Conservation (phyloP, 2,888 invertebrate species). For the Labia minor region DNA sequence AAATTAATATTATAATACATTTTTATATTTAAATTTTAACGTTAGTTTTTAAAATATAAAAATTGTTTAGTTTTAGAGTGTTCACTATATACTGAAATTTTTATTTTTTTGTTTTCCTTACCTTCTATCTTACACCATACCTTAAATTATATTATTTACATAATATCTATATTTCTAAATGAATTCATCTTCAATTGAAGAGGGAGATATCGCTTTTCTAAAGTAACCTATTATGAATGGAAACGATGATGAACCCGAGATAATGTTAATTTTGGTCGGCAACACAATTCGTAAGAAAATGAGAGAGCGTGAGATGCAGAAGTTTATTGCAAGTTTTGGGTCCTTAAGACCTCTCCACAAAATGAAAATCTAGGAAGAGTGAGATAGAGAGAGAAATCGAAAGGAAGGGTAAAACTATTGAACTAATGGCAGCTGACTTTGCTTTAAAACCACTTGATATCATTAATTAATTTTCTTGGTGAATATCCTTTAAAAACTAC, state of each 20-base stretch:
- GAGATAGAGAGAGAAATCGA: neutral
- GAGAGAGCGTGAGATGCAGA: neutral
- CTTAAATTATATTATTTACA: too few species aligned
- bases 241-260: neutral
- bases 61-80: too few species aligned
- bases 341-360: neutral
- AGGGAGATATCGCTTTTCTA: too few species aligned
- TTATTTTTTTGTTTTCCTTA: too few species aligned
- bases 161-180: too few species aligned
- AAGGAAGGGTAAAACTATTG: neutral
- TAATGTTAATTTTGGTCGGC: constrained; percentile 8
- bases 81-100: too few species aligned
- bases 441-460: constrained; percentile 5
- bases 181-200: too few species aligned
- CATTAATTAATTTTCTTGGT: neutral
- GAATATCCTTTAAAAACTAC: neutral
- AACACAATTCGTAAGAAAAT: neutral
- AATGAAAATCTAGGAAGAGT: too few species aligned
- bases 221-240: neutral
- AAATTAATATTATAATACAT: too few species aligned
- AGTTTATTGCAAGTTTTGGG: neutral
- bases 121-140: too few species aligned
- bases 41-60: too few species aligned
- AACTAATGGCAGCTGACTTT: constrained; percentile 13
- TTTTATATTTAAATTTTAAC: too few species aligned